phyloP scores from a whole-genome alignment of 2,888 invertebrate genomes.

The Steinernema scapterisci region DNA sequence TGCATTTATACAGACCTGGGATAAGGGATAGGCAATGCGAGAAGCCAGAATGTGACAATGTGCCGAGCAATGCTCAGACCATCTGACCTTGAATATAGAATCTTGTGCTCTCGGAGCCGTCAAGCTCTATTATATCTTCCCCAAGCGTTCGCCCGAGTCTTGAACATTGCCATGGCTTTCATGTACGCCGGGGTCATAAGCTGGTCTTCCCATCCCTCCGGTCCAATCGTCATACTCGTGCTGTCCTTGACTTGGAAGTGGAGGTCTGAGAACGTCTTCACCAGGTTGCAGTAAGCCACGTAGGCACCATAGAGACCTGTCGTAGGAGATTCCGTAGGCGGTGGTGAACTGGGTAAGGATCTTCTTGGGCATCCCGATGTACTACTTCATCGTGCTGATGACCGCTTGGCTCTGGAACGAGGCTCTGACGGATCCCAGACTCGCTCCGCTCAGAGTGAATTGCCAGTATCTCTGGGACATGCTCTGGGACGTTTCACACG shows the following conservation, averaged over 20 bases:
- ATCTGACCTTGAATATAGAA: too few species aligned
- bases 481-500: neutral
- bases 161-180: too few species aligned
- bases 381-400: neutral
- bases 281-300: neutral
- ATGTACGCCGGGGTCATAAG: too few species aligned
- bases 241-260: neutral
- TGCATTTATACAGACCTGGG: too few species aligned
- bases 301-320: neutral
- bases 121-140: too few species aligned
- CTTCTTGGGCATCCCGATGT: constrained; percentile 7
- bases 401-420: neutral
- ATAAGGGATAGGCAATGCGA: too few species aligned
- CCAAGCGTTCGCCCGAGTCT: too few species aligned
- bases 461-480: neutral
- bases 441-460: neutral
- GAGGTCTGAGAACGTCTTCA: neutral
- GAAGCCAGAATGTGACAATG: too few species aligned
- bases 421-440: neutral
- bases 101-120: too few species aligned
- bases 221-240: neutral
- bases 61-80: too few species aligned
- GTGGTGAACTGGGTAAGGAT: neutral
- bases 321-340: neutral
- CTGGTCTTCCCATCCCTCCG: too few species aligned